Evolutionary conservation across 2,888 invertebrate species (phyloP), one percentile per base, ranked within the genome.

Genomic region (Agrotis ipsilon): DNA sequence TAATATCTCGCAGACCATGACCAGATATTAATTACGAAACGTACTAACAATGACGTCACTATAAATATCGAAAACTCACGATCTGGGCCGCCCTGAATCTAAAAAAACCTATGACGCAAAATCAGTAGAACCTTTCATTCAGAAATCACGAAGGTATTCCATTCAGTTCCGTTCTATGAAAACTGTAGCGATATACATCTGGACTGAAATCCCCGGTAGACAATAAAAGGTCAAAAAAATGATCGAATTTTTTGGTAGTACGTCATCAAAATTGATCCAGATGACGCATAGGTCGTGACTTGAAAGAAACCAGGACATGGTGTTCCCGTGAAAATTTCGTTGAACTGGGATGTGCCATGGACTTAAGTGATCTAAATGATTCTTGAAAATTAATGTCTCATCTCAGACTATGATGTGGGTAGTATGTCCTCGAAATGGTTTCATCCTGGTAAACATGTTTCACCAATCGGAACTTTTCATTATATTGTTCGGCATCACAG

Each of bases 111-210:
- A 81, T 86, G 87, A 87, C 80, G 85, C 75, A 75, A 73, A 79
- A 48, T 55, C 54, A 71, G 63, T 68, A 82, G 84, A 86, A 86
- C 79, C 83, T 80, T 80, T 76, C 81, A 52, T 79, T 83, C 85
- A 66, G 48, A 68, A 66, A 39, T 39, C 66, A 81, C 82, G 86
- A 76, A 76, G 84, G 73, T 79, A 83, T 83, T 73, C 62, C 68
- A 68, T 75, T 58, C 80, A 81, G 86, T 86, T 88, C 87, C 88
- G 87, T 82, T 88, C 81, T 71, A 62, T 82, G 86, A 86, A 88
- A 86, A 79, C 65, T 76, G 73, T 62, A 68, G n/a, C 52, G 83
- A 85, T 84, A 65, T 49, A 19, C 68, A 87, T 85, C 82, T 76
- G 49, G 43, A 70, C 81, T 82, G 69, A 86, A 85, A 87, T 82